Evolutionary conservation across 2,888 invertebrate species (phyloP).

Genomic region (Labia minor): DNA sequence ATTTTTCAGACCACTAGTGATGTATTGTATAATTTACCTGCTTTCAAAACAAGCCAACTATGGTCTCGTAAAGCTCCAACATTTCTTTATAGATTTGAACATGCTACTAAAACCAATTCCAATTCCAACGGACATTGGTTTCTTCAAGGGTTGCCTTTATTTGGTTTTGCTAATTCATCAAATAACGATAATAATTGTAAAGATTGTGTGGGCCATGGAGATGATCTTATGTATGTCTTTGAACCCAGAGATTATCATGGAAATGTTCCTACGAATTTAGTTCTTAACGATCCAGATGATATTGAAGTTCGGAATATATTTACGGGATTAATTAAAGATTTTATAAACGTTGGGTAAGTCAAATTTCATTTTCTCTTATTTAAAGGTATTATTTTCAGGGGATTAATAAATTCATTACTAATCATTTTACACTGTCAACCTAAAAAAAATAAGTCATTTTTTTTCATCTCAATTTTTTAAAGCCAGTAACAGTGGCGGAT

Average conservation of each 20-base stretch:
- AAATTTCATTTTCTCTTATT: not conserved
- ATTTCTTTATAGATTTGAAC: conserved; percentile 65
- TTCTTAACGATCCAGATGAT: conserved; percentile 43
- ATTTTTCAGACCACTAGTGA: conserved; percentile 44
- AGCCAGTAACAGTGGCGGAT: too few relatives aligned
- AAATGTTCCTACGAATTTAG: conserved; percentile 37
- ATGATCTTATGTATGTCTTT: conserved; percentile 61
- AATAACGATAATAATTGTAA: conserved; percentile 26
- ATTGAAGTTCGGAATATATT: conserved; percentile 52
- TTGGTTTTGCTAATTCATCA: conserved; percentile 30
- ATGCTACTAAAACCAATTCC: conserved; percentile 46
- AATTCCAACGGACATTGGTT: conserved; percentile 51
- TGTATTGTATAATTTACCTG: conserved; percentile 65
- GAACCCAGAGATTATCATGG: conserved; percentile 52
- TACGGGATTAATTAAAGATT: conserved; percentile 54
- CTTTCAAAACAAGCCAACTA: conserved; percentile 55
- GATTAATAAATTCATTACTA: too few relatives aligned
- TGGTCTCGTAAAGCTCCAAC: conserved; percentile 56
- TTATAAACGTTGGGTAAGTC: conserved; percentile 45
- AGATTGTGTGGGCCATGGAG: conserved; percentile 52
- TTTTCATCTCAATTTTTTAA: too few relatives aligned
- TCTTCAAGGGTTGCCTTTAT: conserved; percentile 53
- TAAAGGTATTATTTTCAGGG: too few relatives aligned
- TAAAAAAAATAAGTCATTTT: too few relatives aligned
- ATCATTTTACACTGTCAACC: too few relatives aligned